Percentiles rank a stretch among this genome's conserved stretches.
Evolutionary conservation across 1,140 invertebrate genomes (phyloP).

Genomic region (Cyphomyrmex costatus): DNA sequence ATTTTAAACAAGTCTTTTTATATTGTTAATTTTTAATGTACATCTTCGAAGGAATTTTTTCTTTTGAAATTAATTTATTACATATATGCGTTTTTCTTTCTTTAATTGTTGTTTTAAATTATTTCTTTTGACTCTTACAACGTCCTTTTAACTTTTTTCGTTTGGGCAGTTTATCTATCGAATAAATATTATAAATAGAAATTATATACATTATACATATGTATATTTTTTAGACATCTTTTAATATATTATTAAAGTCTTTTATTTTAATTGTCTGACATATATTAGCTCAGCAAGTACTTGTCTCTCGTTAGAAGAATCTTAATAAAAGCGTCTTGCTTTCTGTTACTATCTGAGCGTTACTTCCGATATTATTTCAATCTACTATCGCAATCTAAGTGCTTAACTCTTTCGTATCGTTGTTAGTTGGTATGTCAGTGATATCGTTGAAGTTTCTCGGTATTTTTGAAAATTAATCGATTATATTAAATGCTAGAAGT

Average conservation of each 20-base stretch:
- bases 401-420: background rate
- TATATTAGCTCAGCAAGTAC: background rate
- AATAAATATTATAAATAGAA: background rate
- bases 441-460: background rate
- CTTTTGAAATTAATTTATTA: too few species aligned
- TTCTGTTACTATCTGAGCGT: background rate
- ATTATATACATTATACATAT: background rate
- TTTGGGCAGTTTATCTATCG: background rate
- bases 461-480: constrained; percentile 6
- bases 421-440: background rate
- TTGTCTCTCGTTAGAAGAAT: background rate
- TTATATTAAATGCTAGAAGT: background rate
- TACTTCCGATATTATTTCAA: background rate
- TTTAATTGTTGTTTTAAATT: too few species aligned
- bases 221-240: background rate
- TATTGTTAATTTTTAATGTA: too few species aligned
- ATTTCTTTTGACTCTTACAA: too few species aligned
- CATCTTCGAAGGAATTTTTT: too few species aligned
- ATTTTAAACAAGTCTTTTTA: too few species aligned
- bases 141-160: too few species aligned
- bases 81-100: too few species aligned
- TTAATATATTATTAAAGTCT: background rate
- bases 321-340: background rate
- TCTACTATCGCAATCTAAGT: background rate
- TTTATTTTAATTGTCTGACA: background rate